Base-by-base conservation (phyloP, 2,888 invertebrate species). In the Brenthis ino region DNA sequence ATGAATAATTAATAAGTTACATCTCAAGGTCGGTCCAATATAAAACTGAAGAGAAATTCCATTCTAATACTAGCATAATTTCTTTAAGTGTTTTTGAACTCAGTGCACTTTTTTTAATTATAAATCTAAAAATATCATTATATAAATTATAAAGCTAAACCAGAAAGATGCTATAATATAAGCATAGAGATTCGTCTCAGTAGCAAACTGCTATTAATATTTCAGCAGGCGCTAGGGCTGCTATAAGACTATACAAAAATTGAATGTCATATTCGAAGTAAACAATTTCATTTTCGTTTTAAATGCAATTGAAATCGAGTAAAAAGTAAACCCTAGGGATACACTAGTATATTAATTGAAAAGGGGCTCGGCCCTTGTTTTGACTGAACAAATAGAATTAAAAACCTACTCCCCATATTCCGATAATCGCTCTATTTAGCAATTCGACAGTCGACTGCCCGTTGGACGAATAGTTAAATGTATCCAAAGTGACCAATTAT, bases 371-470 rank as follows among this genome's bases (percentile, higher is more conserved):
- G 81, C 87, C 89, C 87, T 86, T 87, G 88, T 88, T 89, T 89
- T 85, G 86, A 83, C 83, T 85, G 86, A 77, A 81, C 87, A 90
- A 90, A 90, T 85, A 89, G 86, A 87, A 88, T 90, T 89, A 87
- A 88, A 87, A 83, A 79, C 76, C 76, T 81, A 81, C 84, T 78
- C 86, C 82, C 77, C 75, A 80, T 78, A 78, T 80, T 79, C 79
- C 76, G 81, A 85, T 86, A 87, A 85, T 82, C 84, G 87, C 80
- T 85, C 87, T 84, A 86, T 89, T 89, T 84, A 82, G 80, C 85
- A 80, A 80, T 80, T 76, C 70, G 70, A 73, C 74, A 75, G 77
- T 70, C 72, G 69, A 72, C 73, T 73, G 75, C 72, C 75, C 71
- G 70, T 67, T 67, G 65, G 56, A 70, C 57, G 64, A 20, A 68